Evolutionary conservation across 2,797 vertebrate species (phyloP), one percentile per base, ranked within the genome.

Genomic region (Neosilurus mollespiculum): DNA sequence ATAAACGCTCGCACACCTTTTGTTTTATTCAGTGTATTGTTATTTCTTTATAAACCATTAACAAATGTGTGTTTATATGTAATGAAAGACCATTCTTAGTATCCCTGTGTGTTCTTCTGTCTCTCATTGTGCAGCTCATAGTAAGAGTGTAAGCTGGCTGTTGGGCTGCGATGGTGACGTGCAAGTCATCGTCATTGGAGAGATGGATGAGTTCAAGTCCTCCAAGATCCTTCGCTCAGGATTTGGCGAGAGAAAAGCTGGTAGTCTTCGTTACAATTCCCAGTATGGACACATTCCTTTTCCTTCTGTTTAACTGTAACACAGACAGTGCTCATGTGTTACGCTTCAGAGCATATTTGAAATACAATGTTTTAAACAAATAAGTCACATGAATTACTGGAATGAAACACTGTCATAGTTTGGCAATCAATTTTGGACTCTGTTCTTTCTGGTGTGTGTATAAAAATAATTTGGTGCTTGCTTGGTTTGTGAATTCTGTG

Each of bases 151-250:
- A 69, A 94, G 89, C 88, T 95, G 94, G 95, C 89, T 93, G 79
- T 91, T 93, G 2, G 94, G 94, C 22, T 90, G 92, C 2, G 94
- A 95, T 30, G 95, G 95, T 85, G 94, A 95, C 11, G 93, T 95
- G 64, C 91, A 93, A 0, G 94, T 94, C 81, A 69, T 91, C 30
- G 90, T 94, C 75, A 94, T 95, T 6, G 94, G 93, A 34, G 95
- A 95, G 86, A 80, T 92, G 88, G 93, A 94, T 18, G 94, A 94
- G 80, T 87, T 94, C 76, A 92, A 89, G 84, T 91, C 85, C 69
- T 93, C 93, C 80, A 93, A 92, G 84, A 91, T 94, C 86, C 93
- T 95, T 89, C 90, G 86, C 87, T 89, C 93, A 0, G 92, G 92
- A 69, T 65, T 91, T 11, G 93, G 81, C 66, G 93, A 93, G 61